Base-by-base conservation (phyloP, 2,797 vertebrate species). In the Tangara arthus region DNA sequence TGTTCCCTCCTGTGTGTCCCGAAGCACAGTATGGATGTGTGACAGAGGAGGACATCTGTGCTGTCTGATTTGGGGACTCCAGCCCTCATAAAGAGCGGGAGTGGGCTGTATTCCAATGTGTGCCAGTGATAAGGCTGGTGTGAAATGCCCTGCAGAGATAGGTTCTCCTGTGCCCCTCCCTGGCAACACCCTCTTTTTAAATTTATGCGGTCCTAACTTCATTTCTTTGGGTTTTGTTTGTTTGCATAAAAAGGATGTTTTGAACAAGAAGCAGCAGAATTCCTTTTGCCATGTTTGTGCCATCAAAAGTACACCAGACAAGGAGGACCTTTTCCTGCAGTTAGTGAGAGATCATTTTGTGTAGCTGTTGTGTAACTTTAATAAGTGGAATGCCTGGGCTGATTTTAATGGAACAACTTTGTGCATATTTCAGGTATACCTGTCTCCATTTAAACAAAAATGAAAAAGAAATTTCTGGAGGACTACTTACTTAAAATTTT, bases 41-140 rank as follows among this genome's bases (percentile, higher is more conserved):
- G 55, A 37, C 5, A 12, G 39, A 56, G 32, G 0, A n/a, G 46
- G 83, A 39, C 50, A 17, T 35, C 63, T 88, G 82, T 32, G 50
- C 56, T 78, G 57, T 34, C 46, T 56, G 69, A 78, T 78, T 0
- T 42, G 68, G 57, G 53, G 27, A 23, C 63, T 56, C 27, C 65
- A 53, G 73, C 0, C 14, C 11, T 4, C 0, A 0, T 8, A 17
- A 15, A 24, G 83, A 65, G 57, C 8, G 2, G 70, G 30, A 53
- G 34, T 22, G 57, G 86, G 82, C 69, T 3, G 35, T 81, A 30
- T 39, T 72, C 47, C 39, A 49, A 30, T 50, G 82, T 79, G 20
- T 15, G 42, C 39, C 20, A 12, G 12, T 69, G 94, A 91, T 93
- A 95, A n/a, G 64, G 39, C 47, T 82, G 24, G 23, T 55, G 42